A percentile compares a stretch with the other conserved stretches of the same genome.
Conservation (phyloP, 30 jellyfish, hydroid and myxozoan species). For the Clytia hemisphaerica region DNA sequence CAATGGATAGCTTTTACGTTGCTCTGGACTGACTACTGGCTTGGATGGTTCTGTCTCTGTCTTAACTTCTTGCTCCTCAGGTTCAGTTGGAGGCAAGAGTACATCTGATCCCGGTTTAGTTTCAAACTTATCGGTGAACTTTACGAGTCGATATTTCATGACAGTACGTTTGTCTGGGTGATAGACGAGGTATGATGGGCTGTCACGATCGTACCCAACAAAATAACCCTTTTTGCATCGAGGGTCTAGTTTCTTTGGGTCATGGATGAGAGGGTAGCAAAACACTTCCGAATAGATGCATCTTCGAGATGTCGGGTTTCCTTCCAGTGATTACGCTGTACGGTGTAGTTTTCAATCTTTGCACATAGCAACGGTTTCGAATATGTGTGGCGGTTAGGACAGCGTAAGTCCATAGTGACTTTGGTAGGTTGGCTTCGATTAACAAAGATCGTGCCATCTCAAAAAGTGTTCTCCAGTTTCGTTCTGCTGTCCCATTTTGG, state of each 20-base stretch:
- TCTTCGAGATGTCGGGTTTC: conserved; percentile 7
- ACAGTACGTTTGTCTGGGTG: conserved; percentile 3
- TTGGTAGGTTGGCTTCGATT: background rate
- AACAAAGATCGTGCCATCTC: conserved; percentile 27
- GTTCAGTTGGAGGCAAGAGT: too few species aligned
- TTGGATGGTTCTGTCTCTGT: too few species aligned
- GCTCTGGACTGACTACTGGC: too few species aligned
- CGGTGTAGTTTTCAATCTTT: conserved; percentile 5
- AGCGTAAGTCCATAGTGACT: conserved; percentile 1
- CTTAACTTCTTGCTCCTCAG: too few species aligned
- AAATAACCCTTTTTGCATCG: conserved; percentile 21
- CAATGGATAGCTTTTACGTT: too few species aligned
- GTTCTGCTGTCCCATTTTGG: conserved; percentile 41
- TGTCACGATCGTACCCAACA: conserved; percentile 21
- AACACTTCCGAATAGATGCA: conserved; percentile 7
- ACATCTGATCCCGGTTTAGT: too few species aligned
- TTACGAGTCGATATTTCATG: background rate
- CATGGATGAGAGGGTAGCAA: background rate
- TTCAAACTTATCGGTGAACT: background rate
- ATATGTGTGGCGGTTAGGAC: conserved; percentile 3
- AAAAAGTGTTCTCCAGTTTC: conserved; percentile 26
- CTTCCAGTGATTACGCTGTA: conserved; percentile 1
- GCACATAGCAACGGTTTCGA: conserved; percentile 1
- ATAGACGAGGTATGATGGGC: conserved; percentile 20
- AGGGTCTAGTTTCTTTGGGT: conserved; percentile 14